These are phyloP conservation scores for Melanotaenia duboulayi DNA, from an alignment of 2,113 vertebrate genomes.

Conservation along the genomic window DNA sequence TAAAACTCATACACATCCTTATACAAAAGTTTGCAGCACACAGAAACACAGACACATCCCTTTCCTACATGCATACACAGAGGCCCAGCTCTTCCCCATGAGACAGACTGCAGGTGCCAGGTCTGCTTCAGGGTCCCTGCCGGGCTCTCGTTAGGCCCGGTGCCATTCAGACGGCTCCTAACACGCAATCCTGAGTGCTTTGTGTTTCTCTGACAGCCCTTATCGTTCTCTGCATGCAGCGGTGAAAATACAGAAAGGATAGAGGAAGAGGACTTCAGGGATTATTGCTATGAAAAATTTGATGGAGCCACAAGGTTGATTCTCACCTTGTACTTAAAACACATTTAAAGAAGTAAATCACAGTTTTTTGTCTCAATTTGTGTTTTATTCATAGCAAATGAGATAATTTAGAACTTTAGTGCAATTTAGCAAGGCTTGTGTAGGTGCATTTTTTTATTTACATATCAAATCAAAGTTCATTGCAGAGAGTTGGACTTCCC, in stretches of 20 bases:
- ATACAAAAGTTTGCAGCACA: neutral
- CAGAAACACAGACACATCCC: constrained; percentile 13
- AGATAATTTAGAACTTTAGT: neutral
- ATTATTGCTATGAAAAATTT: constrained; percentile 42
- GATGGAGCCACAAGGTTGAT: constrained; percentile 18
- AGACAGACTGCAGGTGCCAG: constrained; percentile 73
- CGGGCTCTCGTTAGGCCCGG: constrained; percentile 70
- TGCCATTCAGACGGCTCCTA: constrained; percentile 73
- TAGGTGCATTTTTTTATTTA: no score
- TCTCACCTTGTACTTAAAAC: constrained; percentile 9
- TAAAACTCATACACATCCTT: constrained; percentile 1
- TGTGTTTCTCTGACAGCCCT: constrained; percentile 72
- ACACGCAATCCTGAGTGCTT: constrained; percentile 71
- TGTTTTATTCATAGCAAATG: neutral
- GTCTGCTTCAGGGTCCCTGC: constrained; percentile 70
- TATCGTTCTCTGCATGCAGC: constrained; percentile 55
- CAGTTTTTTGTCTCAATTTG: neutral
- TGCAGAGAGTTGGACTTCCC: no score
- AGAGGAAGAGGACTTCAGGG: constrained; percentile 52
- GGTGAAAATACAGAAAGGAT: constrained; percentile 17
- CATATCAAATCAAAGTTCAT: no score
- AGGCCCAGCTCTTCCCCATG: constrained; percentile 28
- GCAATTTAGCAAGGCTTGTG: neutral
- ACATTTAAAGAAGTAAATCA: neutral
- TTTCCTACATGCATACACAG: constrained; percentile 12